These are phyloP conservation scores for Periparus ater DNA, from an alignment of 2,797 vertebrate species.

Conservation along the genomic window DNA sequence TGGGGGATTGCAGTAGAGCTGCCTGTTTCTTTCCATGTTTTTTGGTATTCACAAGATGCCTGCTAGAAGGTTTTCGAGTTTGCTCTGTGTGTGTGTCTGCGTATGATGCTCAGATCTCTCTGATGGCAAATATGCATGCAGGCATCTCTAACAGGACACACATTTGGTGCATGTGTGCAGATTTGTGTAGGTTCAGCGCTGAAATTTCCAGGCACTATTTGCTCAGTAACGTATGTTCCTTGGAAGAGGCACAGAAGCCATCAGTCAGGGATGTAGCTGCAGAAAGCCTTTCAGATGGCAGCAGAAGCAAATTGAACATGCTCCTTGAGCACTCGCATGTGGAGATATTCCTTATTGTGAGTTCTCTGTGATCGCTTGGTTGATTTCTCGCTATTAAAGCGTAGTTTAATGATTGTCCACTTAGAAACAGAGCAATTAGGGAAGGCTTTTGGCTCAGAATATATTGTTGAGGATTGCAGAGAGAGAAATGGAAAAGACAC, in stretches of 20 bases:
- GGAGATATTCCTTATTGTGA: not conserved
- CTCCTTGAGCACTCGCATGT: not conserved
- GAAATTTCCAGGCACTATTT: constrained; percentile 59
- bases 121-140: constrained; percentile 50
- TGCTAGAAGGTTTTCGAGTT: constrained; percentile 60
- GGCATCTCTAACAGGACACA: constrained; percentile 49
- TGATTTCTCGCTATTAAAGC: constrained; percentile 15
- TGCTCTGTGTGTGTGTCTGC: constrained; percentile 6
- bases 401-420: constrained; percentile 28
- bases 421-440: constrained; percentile 26
- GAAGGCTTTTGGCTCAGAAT: not conserved
- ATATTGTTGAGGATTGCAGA: not conserved
- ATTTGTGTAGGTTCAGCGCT: constrained; percentile 21
- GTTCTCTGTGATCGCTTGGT: not conserved
- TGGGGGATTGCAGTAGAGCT: constrained; percentile 53
- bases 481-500: not conserved
- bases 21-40: constrained; percentile 54
- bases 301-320: not conserved
- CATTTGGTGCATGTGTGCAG: constrained; percentile 32
- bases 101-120: constrained; percentile 42
- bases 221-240: constrained; percentile 64
- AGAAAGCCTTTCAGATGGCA: constrained; percentile 49
- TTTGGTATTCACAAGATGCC: constrained; percentile 67
- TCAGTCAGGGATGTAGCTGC: constrained; percentile 35
- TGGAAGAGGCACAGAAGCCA: constrained; percentile 61